Evolutionary conservation across 2,888 invertebrate genomes (phyloP).

Genomic region (Rhimphoctona megacephalus): DNA sequence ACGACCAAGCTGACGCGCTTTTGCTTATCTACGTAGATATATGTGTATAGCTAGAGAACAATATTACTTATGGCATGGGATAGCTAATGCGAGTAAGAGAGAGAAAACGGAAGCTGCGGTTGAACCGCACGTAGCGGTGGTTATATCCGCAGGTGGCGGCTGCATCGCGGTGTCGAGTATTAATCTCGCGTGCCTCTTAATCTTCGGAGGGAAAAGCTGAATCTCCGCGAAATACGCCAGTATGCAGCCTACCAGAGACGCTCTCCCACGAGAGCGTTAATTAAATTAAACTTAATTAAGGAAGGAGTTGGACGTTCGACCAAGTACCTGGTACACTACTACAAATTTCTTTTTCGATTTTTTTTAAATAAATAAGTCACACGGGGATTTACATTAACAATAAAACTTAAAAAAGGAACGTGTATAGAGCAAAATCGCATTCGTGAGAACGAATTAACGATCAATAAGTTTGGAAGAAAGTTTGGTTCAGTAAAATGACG

Average conservation of each 20-base stretch:
- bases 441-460: neutral
- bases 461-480: neutral
- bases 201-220: constrained; percentile 65
- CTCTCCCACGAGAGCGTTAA: constrained; percentile 52
- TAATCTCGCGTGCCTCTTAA: constrained; percentile 71
- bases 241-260: neutral
- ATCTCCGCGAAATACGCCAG: constrained; percentile 43
- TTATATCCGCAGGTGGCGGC: constrained; percentile 61
- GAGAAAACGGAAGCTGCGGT: constrained; percentile 60
- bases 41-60: neutral
- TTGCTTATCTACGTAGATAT: neutral
- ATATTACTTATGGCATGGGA: constrained; percentile 22
- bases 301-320: constrained; percentile 35
- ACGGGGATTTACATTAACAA: neutral
- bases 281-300: constrained; percentile 69
- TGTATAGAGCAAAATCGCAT: neutral
- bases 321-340: constrained; percentile 18
- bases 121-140: constrained; percentile 66
- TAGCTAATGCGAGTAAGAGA: constrained; percentile 27
- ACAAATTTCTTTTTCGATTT: neutral
- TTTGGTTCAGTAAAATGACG: neutral
- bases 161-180: constrained; percentile 52
- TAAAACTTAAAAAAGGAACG: neutral
- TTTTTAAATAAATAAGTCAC: neutral
- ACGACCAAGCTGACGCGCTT: constrained; percentile 51